Base-by-base conservation (phyloP, 2,888 invertebrate species). In the Epirrhoe tristata region DNA sequence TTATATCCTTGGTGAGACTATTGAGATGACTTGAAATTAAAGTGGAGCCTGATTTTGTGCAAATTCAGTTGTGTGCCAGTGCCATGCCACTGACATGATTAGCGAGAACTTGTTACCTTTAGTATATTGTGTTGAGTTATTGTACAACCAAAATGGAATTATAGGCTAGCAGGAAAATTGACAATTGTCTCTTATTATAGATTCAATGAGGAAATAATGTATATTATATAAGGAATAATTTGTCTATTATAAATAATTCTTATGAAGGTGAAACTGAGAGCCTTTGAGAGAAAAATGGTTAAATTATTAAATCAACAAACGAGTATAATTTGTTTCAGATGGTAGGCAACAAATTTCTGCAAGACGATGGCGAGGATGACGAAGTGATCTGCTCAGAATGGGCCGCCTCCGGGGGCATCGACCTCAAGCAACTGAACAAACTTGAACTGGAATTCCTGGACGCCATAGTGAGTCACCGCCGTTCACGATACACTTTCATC, bases 331-430 rank as follows among this genome's bases (percentile, higher is more conserved):
- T 24, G 71, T 79, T 73, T 74, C 85, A 98, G 98, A 97, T 99
- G 97, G 96, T 99, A 78, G 98, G 99, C 62, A 98, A 98, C 80
- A 99, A 99, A 94, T 99, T 98, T 89, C 93, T 98, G 76, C 97
- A 98, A 89, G 98, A 98, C 81, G 97, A 98, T 80, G 98, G 98
- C 50, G 97, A 98, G 83, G 97, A 97, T 72, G 98, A 98, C 82
- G 98, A 98, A 87, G 97, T 98, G 72, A 96, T 97, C 83, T 96
- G 98, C 83, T 96, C 96, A 64, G 98, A 98, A 90, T 99, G 99
- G 99, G 98, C 99, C 12, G 94, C 95, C 69, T 97, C 98, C 51
- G 97, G 97, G 12, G 96, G 96, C 67, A 90, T 98, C 75, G 95
- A 96, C 66, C 94, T 98, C 74, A 94, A 95, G 68, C 93, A 96